Evolutionary conservation across 2,797 vertebrate genomes (phyloP).

Genomic region (Heliangelus exortis): DNA sequence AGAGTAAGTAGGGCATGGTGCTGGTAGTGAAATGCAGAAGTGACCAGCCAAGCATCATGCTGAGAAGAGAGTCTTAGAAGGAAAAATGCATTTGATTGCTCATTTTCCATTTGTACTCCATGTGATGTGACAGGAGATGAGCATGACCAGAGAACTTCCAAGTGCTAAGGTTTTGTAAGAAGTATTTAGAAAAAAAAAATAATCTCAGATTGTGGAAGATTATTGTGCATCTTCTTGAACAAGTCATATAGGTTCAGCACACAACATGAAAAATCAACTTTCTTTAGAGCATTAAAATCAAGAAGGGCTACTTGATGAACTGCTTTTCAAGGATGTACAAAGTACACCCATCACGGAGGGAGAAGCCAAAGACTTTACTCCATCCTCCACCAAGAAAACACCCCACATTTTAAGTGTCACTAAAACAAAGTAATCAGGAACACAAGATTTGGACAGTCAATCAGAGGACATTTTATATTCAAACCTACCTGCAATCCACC

Average conservation of each 20-base stretch:
- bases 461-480: conserved; percentile 26
- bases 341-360: not conserved
- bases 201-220: not conserved
- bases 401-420: not conserved
- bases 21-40: not conserved
- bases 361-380: not conserved
- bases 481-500: conserved; percentile 64
- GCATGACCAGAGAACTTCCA: not conserved
- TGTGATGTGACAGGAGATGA: not conserved
- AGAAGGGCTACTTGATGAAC: not conserved
- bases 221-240: not conserved
- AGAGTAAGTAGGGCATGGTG: not conserved
- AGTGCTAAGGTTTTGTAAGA: not conserved
- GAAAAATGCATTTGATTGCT: not conserved
- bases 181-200: not conserved
- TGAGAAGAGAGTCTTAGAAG: not conserved
- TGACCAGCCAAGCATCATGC: not conserved
- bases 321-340: not conserved
- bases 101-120: not conserved
- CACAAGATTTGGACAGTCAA: not conserved
- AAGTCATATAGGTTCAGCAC: not conserved
- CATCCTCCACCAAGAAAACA: not conserved
- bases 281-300: not conserved
- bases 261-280: not conserved
- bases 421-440: not conserved